Conservation (phyloP, 2,113 vertebrate species). For the Pachyramphus minor region DNA sequence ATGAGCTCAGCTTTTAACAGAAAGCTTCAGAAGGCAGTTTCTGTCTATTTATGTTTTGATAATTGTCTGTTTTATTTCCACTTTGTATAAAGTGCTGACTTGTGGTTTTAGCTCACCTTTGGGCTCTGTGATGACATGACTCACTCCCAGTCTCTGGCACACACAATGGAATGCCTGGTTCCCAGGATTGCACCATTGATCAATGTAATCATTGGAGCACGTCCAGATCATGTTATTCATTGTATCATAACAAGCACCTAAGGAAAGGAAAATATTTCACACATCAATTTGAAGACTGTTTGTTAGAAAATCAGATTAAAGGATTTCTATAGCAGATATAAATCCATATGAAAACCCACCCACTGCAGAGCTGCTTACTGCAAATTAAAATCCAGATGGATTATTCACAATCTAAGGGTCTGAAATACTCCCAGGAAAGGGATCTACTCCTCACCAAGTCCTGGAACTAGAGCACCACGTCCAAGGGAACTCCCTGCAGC, state of each 20-base stretch:
- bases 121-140: slow-evolving; percentile 90
- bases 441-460: slow-evolving; percentile 82
- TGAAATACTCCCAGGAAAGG: not conserved
- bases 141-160: slow-evolving; percentile 93
- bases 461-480: slow-evolving; percentile 92
- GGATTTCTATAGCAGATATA: not conserved
- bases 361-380: not conserved
- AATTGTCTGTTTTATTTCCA: not conserved
- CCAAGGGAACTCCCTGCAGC: slow-evolving; percentile 94
- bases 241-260: slow-evolving; percentile 94
- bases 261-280: not conserved
- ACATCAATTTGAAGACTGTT: not conserved
- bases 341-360: not conserved
- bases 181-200: slow-evolving; percentile 98
- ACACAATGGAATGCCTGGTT: slow-evolving; percentile 99
- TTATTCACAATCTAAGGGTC: not conserved
- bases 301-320: not conserved
- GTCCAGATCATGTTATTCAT: slow-evolving; percentile 98
- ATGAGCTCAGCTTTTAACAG: not conserved
- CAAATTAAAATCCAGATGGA: not conserved
- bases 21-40: not conserved
- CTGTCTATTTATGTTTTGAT: not conserved
- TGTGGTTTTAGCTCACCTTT: slow-evolving; percentile 79
- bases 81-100: not conserved
- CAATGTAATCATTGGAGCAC: slow-evolving; percentile 96